Evolutionary conservation across 2,113 vertebrate genomes (phyloP).

Genomic region (Nannobrachium achirus): DNA sequence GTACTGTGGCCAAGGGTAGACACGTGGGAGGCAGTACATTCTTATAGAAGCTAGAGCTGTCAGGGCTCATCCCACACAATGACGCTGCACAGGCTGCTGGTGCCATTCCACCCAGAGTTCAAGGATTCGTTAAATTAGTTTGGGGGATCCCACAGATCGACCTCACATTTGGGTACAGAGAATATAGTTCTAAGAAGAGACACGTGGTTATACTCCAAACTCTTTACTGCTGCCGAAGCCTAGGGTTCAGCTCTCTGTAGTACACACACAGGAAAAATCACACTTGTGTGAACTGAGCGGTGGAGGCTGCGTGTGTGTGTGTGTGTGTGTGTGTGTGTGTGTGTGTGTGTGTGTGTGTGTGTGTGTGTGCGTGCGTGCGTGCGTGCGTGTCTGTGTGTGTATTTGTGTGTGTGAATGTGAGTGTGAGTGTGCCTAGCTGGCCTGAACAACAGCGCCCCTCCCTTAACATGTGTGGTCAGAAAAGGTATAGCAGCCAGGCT

Average conservation of each 20-base stretch:
- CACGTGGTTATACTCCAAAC: constrained; percentile 31
- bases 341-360: too few species aligned
- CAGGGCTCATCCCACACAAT: constrained; percentile 38
- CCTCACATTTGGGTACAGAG: background rate
- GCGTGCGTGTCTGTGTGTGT: too few species aligned
- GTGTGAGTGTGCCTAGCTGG: too few species aligned
- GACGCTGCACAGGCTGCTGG: constrained; percentile 39
- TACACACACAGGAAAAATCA: too few species aligned
- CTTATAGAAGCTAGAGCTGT: constrained; percentile 48
- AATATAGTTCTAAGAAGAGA: constrained; percentile 3
- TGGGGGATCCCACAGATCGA: constrained; percentile 37
- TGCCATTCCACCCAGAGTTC: constrained; percentile 20
- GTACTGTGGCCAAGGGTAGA: constrained; percentile 26
- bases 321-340: too few species aligned
- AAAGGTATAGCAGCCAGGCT: too few species aligned
- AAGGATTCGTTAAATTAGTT: constrained; percentile 48
- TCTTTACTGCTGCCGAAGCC: constrained; percentile 19
- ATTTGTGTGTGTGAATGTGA: too few species aligned
- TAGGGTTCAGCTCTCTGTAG: constrained; percentile 14
- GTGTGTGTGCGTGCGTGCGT: too few species aligned
- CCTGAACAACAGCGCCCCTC: too few species aligned
- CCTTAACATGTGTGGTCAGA: too few species aligned
- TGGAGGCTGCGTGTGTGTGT: too few species aligned
- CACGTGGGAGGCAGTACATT: constrained; percentile 34
- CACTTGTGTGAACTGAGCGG: too few species aligned